Evolutionary conservation across 2,113 vertebrate species (phyloP), one percentile per base, ranked within the genome.

Genomic region (Acanthochromis polyacanthus): DNA sequence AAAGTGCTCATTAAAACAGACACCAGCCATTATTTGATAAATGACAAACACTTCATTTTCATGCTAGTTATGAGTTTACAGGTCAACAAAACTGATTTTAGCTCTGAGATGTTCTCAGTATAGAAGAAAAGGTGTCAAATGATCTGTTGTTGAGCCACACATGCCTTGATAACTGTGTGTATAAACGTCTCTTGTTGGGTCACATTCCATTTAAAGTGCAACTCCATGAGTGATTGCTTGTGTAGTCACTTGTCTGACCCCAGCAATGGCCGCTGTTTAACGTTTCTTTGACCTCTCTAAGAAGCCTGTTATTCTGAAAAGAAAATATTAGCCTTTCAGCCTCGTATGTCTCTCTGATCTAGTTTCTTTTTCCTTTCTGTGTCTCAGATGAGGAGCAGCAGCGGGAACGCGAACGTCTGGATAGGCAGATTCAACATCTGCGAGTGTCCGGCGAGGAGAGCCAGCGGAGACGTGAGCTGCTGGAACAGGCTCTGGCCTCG

Each of bases 401-500:
- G 91, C 92, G 95, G 60, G 96, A 98, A 75, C 95, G 96, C 0
- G 98, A 98, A 75, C 94, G 93, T 52, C 91, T 98, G 73, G 97
- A 98, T 77, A 92, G 94, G 46, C 97, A 99, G 92, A 87, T 96
- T 4, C 93, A 92, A 6, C 91, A 96, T 62, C 92, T 98, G 76
- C 96, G 95, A 1, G 82, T 93, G 0, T 95, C 96, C 16, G 96
- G 94, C 0, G 97, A 98, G 86, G 98, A 99, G 81, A 95, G 97
- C 93, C 95, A 95, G 14, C 94, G 95, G n/a, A 94, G 96, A 0
- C 94, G 96, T 0, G 97, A 99, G 90, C 91, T 96, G 30, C 91
- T 99, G 79, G 98, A 98, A 88, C 96, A 97, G 92, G 96, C 97
- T 0, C 93, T 99, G 90, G 90, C 95, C 87, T 96, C 94, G 0